Evolutionary conservation across 1,140 invertebrate genomes (phyloP), one percentile per base, ranked within the genome.

Genomic region (Drosophila biarmipes): DNA sequence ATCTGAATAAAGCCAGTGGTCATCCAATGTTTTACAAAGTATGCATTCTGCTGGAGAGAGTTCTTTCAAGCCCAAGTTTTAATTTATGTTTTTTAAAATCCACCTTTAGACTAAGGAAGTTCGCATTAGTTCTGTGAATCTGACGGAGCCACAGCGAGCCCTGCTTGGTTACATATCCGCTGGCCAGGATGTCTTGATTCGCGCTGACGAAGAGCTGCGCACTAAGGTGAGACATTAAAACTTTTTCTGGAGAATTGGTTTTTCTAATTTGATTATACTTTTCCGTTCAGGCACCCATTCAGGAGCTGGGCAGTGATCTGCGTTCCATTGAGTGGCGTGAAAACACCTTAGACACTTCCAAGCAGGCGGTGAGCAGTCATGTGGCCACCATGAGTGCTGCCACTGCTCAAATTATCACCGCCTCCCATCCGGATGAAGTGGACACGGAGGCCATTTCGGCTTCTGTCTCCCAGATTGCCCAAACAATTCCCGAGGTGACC

Each of bases 371-470:
- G 17, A 97, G 97, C 35, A 98, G 97, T 35, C 98, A 99, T 92
- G 96, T 99, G 78, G 98, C 98, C 11, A 98, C 98, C 34, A 99
- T 99, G 98, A 99, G 98, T 93, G 98, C 98, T 1, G 98, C 98
- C 38, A 99, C 98, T 0, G 99, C 99, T 12, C 98, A 99, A 92
- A 94, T 99, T 7, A 97, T 99, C n/a, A 99, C 98, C 0, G 73
- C 89, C 91, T 94, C 95, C 10, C 93, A 95, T 1, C 94, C 94
- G 0, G 96, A 97, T 75, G 96, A 97, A 73, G 95, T 97, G 5
- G 98, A 99, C 92, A 97, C 98, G 90, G 97, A 96, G n/a, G 97
- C 98, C 11, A 97, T 99, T 2, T 98, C 98, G 0, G 97, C 98
- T 0, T 98, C 99, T 7, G 98, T 99, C 59, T 97, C 97, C 8